Conservation (phyloP, 2,888 invertebrate species). For the Aelia acuminata region DNA sequence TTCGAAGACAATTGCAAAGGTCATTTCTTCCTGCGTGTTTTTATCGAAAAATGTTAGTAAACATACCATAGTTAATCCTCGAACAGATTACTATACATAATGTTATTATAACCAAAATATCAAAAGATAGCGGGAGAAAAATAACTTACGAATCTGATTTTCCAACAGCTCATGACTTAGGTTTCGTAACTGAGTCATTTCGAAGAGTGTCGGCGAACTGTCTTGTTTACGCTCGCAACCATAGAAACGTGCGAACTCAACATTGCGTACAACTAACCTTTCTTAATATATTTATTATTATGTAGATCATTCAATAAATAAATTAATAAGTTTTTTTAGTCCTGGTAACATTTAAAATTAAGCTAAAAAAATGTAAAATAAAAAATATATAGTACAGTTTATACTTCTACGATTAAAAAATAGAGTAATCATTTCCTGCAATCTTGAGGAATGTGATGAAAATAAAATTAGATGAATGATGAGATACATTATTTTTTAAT, state of each 20-base stretch:
- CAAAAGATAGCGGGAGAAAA: neutral
- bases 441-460: too few relatives aligned
- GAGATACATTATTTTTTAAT: too few relatives aligned
- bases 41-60: neutral
- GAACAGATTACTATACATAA: neutral
- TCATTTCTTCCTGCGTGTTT: neutral
- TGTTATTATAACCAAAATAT: neutral
- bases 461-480: too few relatives aligned
- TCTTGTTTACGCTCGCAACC: slow-evolving; percentile 1
- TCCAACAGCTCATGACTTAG: slow-evolving; percentile 25
- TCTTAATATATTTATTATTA: neutral
- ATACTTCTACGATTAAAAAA: too few relatives aligned
- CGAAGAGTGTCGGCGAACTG: neutral
- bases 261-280: neutral
- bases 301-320: too few relatives aligned
- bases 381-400: too few relatives aligned
- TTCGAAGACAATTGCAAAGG: neutral
- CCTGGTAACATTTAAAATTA: neutral
- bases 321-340: too few relatives aligned
- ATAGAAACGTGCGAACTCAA: slow-evolving; percentile 16
- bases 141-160: slow-evolving; percentile 1
- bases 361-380: neutral
- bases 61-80: neutral
- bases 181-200: slow-evolving; percentile 37
- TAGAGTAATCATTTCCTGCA: too few relatives aligned